A percentile compares a stretch with the other conserved stretches of the same genome.
phyloP scores from a whole-genome alignment of 2,888 invertebrate genomes.

The Caenorhabditis virilis region DNA sequence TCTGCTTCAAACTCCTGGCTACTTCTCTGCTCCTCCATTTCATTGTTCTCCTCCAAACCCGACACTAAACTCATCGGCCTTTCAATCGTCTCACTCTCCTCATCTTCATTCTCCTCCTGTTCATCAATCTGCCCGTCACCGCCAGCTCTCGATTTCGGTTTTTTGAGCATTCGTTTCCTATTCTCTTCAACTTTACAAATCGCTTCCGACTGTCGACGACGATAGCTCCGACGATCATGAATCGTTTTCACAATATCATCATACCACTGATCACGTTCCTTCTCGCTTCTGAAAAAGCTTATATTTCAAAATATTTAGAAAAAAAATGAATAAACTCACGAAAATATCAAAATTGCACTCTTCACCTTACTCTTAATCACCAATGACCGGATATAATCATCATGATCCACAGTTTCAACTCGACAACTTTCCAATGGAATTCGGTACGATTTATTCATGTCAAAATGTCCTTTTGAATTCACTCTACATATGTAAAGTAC shows the following conservation, averaged over 20 bases:
- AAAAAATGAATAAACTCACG: slow-evolving; percentile 4
- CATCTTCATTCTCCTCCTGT: slow-evolving; percentile 7
- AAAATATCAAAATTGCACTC: slow-evolving; percentile 35
- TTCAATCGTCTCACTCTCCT: not conserved
- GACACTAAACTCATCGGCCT: not conserved
- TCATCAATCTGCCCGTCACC: not conserved
- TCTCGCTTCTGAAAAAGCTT: slow-evolving; percentile 19
- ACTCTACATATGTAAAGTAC: slow-evolving; percentile 60
- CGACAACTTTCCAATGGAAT: slow-evolving; percentile 53
- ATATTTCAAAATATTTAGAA: not conserved
- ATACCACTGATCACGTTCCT: slow-evolving; percentile 38
- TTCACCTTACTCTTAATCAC: slow-evolving; percentile 34
- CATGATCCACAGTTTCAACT: slow-evolving; percentile 28
- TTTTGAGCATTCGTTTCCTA: not conserved
- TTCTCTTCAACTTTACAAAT: slow-evolving; percentile 14
- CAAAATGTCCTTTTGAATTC: slow-evolving; percentile 36
- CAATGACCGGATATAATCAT: slow-evolving; percentile 30
- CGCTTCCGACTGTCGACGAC: slow-evolving; percentile 30
- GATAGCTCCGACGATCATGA: slow-evolving; percentile 21
- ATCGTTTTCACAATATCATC: slow-evolving; percentile 28
- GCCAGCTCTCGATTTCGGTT: slow-evolving; percentile 2
- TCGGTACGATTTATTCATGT: slow-evolving; percentile 51
- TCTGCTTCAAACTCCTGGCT: slow-evolving; percentile 7
- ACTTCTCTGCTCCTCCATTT: not conserved
- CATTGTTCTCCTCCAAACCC: not conserved